phyloP scores from a whole-genome alignment of 2,888 invertebrate genomes.

The Lutraria lutraria region DNA sequence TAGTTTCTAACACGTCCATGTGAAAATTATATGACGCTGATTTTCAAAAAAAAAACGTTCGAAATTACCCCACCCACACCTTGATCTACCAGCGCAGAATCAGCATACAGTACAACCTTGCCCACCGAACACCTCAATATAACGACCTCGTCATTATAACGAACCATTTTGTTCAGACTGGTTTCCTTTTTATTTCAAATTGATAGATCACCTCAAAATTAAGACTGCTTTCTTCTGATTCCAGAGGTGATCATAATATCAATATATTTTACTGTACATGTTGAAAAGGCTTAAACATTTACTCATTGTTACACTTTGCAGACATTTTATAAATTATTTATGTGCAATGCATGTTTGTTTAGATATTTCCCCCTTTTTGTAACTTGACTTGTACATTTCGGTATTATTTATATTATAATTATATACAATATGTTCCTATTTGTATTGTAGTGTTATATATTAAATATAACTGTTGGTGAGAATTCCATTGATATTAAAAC shows the following conservation, averaged over 20 bases:
- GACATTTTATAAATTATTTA: not conserved
- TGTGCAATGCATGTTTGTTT: conserved; percentile 11
- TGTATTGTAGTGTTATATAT: not conserved
- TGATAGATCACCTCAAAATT: not conserved
- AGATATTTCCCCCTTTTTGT: not conserved
- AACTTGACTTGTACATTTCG: not conserved
- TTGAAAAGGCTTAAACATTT: not conserved
- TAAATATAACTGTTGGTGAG: not conserved
- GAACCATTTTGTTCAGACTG: not conserved
- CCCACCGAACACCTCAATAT: not conserved
- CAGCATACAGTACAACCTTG: not conserved
- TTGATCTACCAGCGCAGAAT: too few species aligned
- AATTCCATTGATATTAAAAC: conserved; percentile 18
- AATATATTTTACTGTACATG: too few species aligned
- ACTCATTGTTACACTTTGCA: not conserved
- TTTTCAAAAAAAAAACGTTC: too few species aligned
- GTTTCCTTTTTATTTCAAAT: not conserved
- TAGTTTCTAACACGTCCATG: too few species aligned
- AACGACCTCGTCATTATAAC: not conserved
- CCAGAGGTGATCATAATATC: not conserved
- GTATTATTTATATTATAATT: conserved; percentile 2
- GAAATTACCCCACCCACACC: too few species aligned
- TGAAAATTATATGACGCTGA: too few species aligned
- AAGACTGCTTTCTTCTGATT: not conserved
- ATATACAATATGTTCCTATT: not conserved